phyloP scores from a whole-genome alignment of 2,888 invertebrate species.

The Cheilosia vernalis region DNA sequence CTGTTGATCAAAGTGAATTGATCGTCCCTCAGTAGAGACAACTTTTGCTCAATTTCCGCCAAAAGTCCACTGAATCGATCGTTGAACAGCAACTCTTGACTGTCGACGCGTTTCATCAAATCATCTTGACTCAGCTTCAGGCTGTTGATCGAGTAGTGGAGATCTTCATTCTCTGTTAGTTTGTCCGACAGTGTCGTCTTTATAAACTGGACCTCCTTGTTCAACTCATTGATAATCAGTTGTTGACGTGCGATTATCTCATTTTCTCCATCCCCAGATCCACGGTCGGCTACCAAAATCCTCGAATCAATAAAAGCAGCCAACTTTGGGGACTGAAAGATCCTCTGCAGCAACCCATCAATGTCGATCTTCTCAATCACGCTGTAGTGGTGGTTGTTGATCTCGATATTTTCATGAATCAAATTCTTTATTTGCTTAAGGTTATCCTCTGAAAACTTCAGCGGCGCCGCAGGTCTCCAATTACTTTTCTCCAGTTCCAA shows the following conservation, averaged over 20 bases:
- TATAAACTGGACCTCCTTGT: conserved; percentile 85
- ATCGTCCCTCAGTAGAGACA: conserved; percentile 78
- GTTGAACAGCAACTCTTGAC: conserved; percentile 79
- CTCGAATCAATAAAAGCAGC: conserved; percentile 78
- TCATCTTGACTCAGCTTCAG: conserved; percentile 79
- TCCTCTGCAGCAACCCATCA: conserved; percentile 80
- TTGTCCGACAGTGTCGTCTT: conserved; percentile 85
- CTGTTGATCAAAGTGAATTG: conserved; percentile 85
- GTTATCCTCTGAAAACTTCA: conserved; percentile 80
- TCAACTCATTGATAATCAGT: conserved; percentile 84
- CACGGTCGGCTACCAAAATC: conserved; percentile 79
- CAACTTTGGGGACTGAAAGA: conserved; percentile 80
- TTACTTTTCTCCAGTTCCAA: conserved; percentile 76
- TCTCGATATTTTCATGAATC: conserved; percentile 79
- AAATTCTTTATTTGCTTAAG: conserved; percentile 81
- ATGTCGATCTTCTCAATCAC: conserved; percentile 80
- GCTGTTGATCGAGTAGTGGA: conserved; percentile 80
- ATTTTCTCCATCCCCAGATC: conserved; percentile 70
- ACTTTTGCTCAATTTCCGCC: conserved; percentile 80
- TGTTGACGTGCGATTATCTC: conserved; percentile 82
- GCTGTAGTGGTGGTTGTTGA: conserved; percentile 79
- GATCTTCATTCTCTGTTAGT: conserved; percentile 82
- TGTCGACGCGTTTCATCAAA: conserved; percentile 79
- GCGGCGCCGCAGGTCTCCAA: conserved; percentile 70
- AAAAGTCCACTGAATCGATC: conserved; percentile 79